These are phyloP conservation scores for Macrophya annulata DNA, from an alignment of 2,888 invertebrate genomes.

Conservation along the genomic window DNA sequence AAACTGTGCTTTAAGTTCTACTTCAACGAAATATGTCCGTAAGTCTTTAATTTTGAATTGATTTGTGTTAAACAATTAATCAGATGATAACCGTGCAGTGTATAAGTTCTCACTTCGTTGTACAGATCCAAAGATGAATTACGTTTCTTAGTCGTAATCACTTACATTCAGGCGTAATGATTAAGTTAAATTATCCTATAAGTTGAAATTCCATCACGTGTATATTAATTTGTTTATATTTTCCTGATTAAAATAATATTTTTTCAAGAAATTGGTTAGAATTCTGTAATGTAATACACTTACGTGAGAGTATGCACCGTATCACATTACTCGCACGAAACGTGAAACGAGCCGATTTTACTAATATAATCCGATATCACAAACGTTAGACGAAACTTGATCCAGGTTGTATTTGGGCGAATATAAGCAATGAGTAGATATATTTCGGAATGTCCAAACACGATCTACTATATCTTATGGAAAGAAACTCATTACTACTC, in stretches of 20 bases:
- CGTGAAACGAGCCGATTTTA: neutral
- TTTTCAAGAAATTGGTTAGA: neutral
- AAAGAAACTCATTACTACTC: neutral
- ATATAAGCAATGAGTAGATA: neutral
- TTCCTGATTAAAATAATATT: neutral
- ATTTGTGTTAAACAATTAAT: neutral
- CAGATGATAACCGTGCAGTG: neutral
- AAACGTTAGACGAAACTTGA: neutral
- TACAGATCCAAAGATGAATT: neutral
- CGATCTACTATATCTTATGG: neutral
- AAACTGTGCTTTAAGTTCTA: neutral
- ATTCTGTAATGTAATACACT: neutral
- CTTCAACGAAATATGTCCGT: neutral
- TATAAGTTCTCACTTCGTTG: neutral
- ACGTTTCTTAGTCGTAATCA: neutral
- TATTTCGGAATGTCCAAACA: neutral
- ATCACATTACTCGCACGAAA: neutral
- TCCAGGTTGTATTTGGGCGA: neutral
- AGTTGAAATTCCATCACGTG: neutral
- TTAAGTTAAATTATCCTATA: neutral
- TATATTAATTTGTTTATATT: neutral
- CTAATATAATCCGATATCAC: neutral
- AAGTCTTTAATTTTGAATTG: neutral
- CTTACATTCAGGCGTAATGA: neutral
- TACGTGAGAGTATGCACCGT: neutral